Base-by-base conservation (phyloP, 1,140 invertebrate species). In the Diabrotica virgifera region DNA sequence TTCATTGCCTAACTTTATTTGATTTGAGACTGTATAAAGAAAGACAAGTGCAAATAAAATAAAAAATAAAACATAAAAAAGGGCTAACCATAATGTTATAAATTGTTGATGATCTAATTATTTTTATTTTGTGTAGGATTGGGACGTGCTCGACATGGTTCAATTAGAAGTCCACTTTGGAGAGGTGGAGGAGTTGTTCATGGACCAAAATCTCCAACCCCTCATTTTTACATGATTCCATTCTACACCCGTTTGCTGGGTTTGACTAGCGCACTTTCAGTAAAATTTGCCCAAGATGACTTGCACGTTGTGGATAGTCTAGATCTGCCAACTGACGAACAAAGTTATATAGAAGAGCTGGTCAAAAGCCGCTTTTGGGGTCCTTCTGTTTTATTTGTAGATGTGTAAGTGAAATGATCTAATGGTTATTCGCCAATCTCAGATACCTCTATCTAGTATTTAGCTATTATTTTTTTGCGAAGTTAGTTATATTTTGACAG, bases 281-380 rank as follows among this genome's bases (percentile, higher is more conserved):
- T 92, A 4, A 99, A 99, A 82, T 84, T 96, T 68, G 93, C 93
- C 9, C 95, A 96, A 84, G 93, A 98, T 84, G 95, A 99, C 82
- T 79, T 99, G 51, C 93, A 96, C 78, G 85, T 99, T 70, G 90
- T 99, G 0, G 87, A 94, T 64, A 85, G 89, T 74, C 82, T 98
- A 11, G 90, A 96, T 66, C 84, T 98, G 69, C 93, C 95, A 7
- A 86, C 87, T n/a, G 85, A 90, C 53, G 90, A 97, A 73, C 82
- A 89, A 5, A 80, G 86, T 73, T 97, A 87, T 76, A 79, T 99
- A 2, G 80, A 88, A 71, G 87, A 96, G 70, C 79, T 99, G 24
- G 86, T 93, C 13, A 88, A 93, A 69, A 81, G 86, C 59, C 86
- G 96, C 72, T 88, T 90, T 75, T 99, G 97, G 97, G 97, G 96